Base-by-base conservation (phyloP, 64 coral and sea anemone genomes). In the Trachythela sp. region DNA sequence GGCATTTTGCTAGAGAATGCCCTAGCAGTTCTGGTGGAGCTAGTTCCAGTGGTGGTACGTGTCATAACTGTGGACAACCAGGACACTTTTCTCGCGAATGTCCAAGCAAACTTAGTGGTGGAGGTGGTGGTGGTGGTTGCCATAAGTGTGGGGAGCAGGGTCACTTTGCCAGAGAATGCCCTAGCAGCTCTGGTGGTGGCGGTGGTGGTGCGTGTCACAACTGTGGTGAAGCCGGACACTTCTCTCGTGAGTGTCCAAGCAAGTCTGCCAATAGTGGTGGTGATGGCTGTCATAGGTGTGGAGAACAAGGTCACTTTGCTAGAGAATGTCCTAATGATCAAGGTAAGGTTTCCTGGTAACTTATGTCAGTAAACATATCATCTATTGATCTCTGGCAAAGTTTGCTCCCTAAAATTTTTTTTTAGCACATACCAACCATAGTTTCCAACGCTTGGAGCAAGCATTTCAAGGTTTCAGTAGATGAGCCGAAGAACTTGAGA, bases 21-120 rank as follows among this genome's bases (percentile, higher is more conserved):
- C 91, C 87, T 85, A 92, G 30, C 20, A 80, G 33, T n/a, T n/a
- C n/a, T 72, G 68, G 29, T 1, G 68, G 29, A 72, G 68, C 17
- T 72, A 26, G n/a, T n/a, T n/a, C 11, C 1, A 84, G 84, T 83
- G 71, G 90, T 0, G 87, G 48, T 5, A 36, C 34, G 4, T 95
- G 94, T 86, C 90, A 92, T 27, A 90, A 48, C 36, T 95, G 90
- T 85, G 94, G 94, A 54, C 88, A 95, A 31, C 3, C 30, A 54
- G 94, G 94, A 13, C 94, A 95, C 43, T 93, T 95, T 83, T 64
- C 91, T 17, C 64, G 90, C 9, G 90, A 95, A 84, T 95, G 92
- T 20, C 76, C 92, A 0, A 35, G 3, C 30, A 70, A 32, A 7
- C 24, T 22, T 5, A 22, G 7, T n/a, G 8, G 39, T 5, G 22